These are phyloP conservation scores for Metaphire vulgaris DNA, from an alignment of 1,140 invertebrate species.

Conservation along the genomic window DNA sequence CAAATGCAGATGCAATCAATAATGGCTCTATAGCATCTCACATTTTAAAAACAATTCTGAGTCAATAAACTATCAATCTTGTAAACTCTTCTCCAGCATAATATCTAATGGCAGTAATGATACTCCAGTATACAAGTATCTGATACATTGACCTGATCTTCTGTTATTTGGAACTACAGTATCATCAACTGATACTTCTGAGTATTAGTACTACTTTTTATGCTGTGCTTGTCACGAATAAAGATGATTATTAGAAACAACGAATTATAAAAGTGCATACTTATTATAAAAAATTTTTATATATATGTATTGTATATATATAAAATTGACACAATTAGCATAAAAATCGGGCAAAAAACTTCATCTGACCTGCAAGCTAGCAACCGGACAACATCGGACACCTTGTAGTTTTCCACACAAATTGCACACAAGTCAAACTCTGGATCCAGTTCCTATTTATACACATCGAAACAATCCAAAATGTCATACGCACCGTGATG, in stretches of 20 bases:
- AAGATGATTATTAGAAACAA: neutral
- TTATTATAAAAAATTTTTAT: neutral
- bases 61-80: too few species aligned
- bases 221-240: neutral
- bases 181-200: too few species aligned
- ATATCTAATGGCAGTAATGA: too few species aligned
- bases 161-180: too few species aligned
- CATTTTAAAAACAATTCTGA: too few species aligned
- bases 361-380: constrained; percentile 75
- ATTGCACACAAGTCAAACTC: constrained; percentile 76
- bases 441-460: constrained; percentile 65
- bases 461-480: too few species aligned
- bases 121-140: too few species aligned
- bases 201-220: neutral
- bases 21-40: too few species aligned
- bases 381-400: constrained; percentile 71
- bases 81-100: too few species aligned
- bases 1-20: too few species aligned
- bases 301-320: neutral
- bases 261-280: neutral
- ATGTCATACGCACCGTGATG: too few species aligned
- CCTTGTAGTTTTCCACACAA: constrained; percentile 82
- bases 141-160: too few species aligned
- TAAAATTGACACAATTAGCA: neutral
- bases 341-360: constrained; percentile 30